Evolutionary conservation across 2,888 invertebrate genomes (phyloP), one percentile per base, ranked within the genome.

Genomic region (Urechis unicinctus): DNA sequence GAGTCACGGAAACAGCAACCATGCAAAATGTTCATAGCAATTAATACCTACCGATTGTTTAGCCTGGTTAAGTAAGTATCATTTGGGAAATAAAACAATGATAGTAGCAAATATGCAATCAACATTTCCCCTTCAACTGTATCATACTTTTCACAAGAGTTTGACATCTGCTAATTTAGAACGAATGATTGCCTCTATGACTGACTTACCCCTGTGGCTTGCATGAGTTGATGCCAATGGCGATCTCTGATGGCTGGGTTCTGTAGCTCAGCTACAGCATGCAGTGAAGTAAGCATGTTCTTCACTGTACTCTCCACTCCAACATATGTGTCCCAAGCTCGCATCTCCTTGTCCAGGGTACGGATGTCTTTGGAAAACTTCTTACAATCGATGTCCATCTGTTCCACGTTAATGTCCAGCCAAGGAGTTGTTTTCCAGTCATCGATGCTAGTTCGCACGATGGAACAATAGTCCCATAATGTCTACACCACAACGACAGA

Each of bases 341-440:
- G 84, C 91, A 95, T 94, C 81, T 96, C 96, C 74, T 96, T 96
- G 73, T 96, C 95, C 68, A 96, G 78, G 52, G 89, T 66, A 17
- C 73, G 66, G 60, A 78, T 73, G 58, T 75, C 75, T 80, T 96
- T 95, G 1, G 94, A 91, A 78, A 96, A 96, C 75, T 94, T 92
- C 77, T 96, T 96, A 78, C 95, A 95, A 78, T 96, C 95, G 66
- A 95, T 91, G 47, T 96, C 96, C 94, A 96, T 95, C 71, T 94
- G 93, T 80, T 96, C 96, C 43, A 95, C 94, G 73, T 96, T 94
- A 59, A 96, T 93, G 76, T 93, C 91, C 55, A 91, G 84, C 96
- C 96, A 96, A 0, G 91, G 91, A 0, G 95, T 95, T 1, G 89
- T 92, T 78, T 95, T 95, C 96, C 96, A 96, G 73, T 94, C 92